Base-by-base conservation (phyloP, 35 echinoderm and acorn worm species). In the Strongylocentrotus purpuratus region DNA sequence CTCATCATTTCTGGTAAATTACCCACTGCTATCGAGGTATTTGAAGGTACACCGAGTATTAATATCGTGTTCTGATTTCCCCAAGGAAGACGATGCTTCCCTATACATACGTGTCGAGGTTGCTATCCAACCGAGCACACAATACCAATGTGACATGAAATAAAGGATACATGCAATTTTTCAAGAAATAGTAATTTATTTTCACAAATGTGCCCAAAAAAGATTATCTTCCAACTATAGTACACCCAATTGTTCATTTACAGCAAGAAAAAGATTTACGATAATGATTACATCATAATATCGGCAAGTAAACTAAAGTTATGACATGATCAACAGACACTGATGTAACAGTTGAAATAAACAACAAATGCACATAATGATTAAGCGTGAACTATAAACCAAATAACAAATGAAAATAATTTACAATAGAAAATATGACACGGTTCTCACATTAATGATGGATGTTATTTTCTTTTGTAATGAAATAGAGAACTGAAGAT, bases 151-250 rank as follows among this genome's bases (percentile, higher is more conserved):
- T 45, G 33, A 89, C 32, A 46, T 20, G 31, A 89, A 46, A 89
- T 46, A 18, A 33, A 18, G 20, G 87, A 89, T 25, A 89, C 32
- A 46, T 35, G 33, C 87, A 89, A 87, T 89, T 89, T 41, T 45
- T 89, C 87, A 89, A 89, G 87, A 89, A 89, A 89, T 89, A 89
- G 87, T 89, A 89, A 89, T 89, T 89, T 89, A 89, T 45, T 89
- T 33, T 89, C 87, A 33, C 45, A 33, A 45, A 46, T 89, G n/a
- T 89, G 87, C 18, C 87, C 87, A 12, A 10, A 89, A 88, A 88
- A 89, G 87, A 89, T 89, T 45, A 41, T 89, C 14, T 45, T 89
- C 87, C 87, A 89, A 89, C 13, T 89, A 89, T 41, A 89, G 32
- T 89, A 89, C 87, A 89, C 45, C 87, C 87, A 89, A 89, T 10